Base-by-base conservation (phyloP, 2,113 vertebrate genomes). In the Pica pica region DNA sequence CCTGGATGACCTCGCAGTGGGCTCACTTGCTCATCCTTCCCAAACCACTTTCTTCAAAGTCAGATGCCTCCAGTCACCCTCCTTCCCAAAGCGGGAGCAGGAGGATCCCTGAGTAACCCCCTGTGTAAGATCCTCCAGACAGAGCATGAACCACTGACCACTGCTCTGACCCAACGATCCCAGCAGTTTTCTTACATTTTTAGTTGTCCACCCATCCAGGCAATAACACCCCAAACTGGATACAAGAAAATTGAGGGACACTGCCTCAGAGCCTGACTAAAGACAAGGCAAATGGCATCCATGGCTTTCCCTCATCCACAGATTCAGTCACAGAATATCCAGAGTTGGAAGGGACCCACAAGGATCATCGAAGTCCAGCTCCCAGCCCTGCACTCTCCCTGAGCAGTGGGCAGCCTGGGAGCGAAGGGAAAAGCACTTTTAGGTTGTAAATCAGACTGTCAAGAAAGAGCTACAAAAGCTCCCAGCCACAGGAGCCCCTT, bases 341-440 rank as follows among this genome's bases (percentile, higher is more conserved):
- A 41, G 59, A 31, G 31, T 0, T 65, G 68, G 68, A 44, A 73
- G 44, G 37, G 37, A 52, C 19, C 44, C 77, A 52, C 33, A 39
- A 24, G 23, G 19, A 60, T 39, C 46, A 46, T 3, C 0, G 0
- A 53, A n/a, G 53, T 8, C 27, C 68, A 52, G 33, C 52, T 59
- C 27, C 44, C 50, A 52, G 31, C 16, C 39, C 69, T 82, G 46
- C 23, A 13, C 39, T 41, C 26, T 52, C 44, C 70, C 49, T 61
- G 33, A 60, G 65, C 26, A n/a, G 16, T 12, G 31, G 56, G 63
- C 49, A 89, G 65, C 30, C 65, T 30, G 61, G 35, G 42, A 73
- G 8, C 0, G 0, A 80, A 79, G 19, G 16, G 31, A 41, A 83
- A 65, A 86, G 19, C 4, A 10, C 18, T 60, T 91, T 42, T 10